These are phyloP conservation scores for Amphiprion percula DNA, from an alignment of 2,113 vertebrate genomes.

Conservation along the genomic window DNA sequence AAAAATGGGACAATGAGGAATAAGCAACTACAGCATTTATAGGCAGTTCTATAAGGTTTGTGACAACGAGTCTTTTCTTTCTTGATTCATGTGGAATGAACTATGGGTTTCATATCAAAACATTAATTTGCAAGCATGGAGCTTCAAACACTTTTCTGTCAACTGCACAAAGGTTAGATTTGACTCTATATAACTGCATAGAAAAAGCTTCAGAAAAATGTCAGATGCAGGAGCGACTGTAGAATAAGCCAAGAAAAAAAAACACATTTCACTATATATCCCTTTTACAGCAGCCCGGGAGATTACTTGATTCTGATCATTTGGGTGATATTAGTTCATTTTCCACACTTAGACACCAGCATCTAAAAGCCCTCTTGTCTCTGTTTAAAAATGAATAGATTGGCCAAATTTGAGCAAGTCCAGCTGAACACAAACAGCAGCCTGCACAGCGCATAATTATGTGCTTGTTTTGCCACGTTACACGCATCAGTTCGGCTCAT, in stretches of 20 bases:
- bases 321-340: not conserved
- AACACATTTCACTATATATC: no score
- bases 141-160: no score
- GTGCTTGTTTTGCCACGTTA: not conserved
- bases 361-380: not conserved
- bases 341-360: not conserved
- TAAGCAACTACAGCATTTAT: no score
- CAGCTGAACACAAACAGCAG: not conserved
- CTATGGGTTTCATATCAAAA: not conserved
- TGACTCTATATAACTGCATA: no score
- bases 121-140: not conserved
- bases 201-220: no score
- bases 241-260: no score
- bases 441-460: not conserved
- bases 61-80: not conserved
- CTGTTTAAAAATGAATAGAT: not conserved
- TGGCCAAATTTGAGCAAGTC: not conserved
- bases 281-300: not conserved
- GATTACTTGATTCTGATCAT: not conserved
- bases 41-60: no score
- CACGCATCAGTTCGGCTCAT: not conserved
- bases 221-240: no score
- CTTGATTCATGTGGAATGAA: not conserved
- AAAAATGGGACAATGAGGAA: no score
- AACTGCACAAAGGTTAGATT: no score